Evolutionary conservation across 1,140 invertebrate species (phyloP), one percentile per base, ranked within the genome.

Genomic region (Panulirus ornatus): DNA sequence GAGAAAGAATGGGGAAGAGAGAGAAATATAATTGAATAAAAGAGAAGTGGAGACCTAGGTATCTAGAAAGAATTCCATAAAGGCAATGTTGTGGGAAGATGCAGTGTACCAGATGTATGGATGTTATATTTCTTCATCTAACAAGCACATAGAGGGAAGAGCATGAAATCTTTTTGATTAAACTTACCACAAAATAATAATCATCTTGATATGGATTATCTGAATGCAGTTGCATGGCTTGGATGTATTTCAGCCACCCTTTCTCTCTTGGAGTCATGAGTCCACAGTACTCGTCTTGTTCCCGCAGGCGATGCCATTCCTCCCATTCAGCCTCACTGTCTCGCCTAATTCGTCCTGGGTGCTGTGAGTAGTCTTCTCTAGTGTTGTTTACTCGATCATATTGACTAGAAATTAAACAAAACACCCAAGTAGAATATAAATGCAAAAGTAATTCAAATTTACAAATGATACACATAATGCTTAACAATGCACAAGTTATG

Each of bases 241-340:
- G 98, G 93, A 99, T 98, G 93, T 98, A 98, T 75, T 98, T 96
- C 1, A 99, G 94, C 97, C 98, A 98, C 90, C 98, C 97, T 93
- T 98, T 99, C 93, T 99, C 98, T 63, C 96, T 95, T 90, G 95
- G 95, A 58, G 97, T 98, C 98, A 99, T 99, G 2, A 99, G 94
- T 36, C 97, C 97, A 8, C 88, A 75, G 81, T 92, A 92, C 40
- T 91, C 90, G 38, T 92, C 92, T 66, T 88, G 86, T 66, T 90
- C 82, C 16, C 90, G 78, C 38, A 66, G 75, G 38, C 92, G 73
- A 44, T 90, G 76, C 90, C 91, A 92, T 30, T 91, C 92, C 73
- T 91, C 91, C 90, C 92, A 92, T 42, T 91, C 92, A 9, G 90
- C 92, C 36, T 91, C 92, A 58, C 90, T 91, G 84, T 91, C 90